A percentile compares a stretch with the other conserved stretches of the same genome.
phyloP scores from a whole-genome alignment of 2,888 invertebrate genomes.

The Sinhomidia bicolor region DNA sequence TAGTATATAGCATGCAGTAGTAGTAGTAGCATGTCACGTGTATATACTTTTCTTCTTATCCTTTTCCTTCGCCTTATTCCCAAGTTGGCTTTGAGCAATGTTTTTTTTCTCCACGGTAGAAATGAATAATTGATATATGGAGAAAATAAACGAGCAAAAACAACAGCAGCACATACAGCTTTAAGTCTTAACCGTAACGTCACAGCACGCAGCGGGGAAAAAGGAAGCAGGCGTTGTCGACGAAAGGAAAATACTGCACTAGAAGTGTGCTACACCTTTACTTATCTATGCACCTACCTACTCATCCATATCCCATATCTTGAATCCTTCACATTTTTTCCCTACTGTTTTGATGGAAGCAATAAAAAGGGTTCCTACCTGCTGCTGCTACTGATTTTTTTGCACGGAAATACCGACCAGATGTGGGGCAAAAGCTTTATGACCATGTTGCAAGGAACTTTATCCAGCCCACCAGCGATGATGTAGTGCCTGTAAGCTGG shows the following conservation, averaged over 20 bases:
- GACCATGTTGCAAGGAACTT: too few species aligned
- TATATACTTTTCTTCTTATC: background rate
- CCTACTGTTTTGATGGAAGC: background rate
- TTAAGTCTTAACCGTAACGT: too few species aligned
- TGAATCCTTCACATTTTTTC: background rate
- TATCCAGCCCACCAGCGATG: too few species aligned
- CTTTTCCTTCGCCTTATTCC: background rate
- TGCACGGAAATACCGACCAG: background rate
- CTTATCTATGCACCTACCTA: background rate
- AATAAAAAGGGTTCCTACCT: background rate
- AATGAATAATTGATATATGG: constrained; percentile 12
- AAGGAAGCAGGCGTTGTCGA: background rate
- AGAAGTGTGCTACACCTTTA: too few species aligned
- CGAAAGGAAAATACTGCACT: background rate
- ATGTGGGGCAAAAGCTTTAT: background rate
- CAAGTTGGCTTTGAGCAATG: too few species aligned
- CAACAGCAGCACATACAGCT: too few species aligned
- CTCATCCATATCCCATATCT: background rate
- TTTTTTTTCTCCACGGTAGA: background rate
- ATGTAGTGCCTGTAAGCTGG: background rate
- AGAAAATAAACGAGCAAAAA: background rate
- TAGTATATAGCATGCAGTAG: background rate
- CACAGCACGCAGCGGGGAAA: background rate
- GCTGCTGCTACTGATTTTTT: background rate
- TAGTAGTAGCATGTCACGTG: too few species aligned